Conservation (phyloP, 2,113 vertebrate species). For the Hippopotamus amphibius region DNA sequence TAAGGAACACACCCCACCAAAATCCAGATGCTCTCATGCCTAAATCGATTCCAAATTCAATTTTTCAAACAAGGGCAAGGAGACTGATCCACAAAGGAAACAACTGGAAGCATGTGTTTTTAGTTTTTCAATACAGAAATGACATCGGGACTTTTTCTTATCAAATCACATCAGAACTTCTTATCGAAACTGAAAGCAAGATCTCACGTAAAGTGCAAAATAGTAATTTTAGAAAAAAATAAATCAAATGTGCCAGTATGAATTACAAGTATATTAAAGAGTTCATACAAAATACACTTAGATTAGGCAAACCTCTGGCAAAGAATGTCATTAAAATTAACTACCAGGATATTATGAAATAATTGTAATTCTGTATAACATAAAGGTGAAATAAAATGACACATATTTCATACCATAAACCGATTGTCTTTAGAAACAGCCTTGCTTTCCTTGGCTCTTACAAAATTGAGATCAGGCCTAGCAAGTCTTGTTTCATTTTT, state of each 20-base stretch:
- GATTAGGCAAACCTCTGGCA: neutral
- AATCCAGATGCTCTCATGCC: neutral
- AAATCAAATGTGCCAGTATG: neutral
- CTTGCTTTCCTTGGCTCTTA: neutral
- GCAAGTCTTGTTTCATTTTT: neutral
- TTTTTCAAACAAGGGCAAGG: neutral
- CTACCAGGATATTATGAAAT: neutral
- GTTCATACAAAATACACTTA: neutral
- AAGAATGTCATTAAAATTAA: neutral
- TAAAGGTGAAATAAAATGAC: neutral
- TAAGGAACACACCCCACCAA: neutral
- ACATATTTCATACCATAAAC: neutral
- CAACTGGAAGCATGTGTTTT: neutral
- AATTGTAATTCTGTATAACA: neutral
- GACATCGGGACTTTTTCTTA: neutral
- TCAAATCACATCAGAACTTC: neutral
- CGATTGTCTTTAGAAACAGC: neutral
- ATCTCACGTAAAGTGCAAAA: neutral
- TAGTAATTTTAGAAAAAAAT: neutral
- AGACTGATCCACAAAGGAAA: neutral
- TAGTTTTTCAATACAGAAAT: neutral
- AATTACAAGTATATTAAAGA: neutral
- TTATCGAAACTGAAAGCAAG: neutral
- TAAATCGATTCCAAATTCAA: neutral
- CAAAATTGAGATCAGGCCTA: neutral